Conservation (phyloP, 2,113 vertebrate genomes). For the Rattus rattus region DNA sequence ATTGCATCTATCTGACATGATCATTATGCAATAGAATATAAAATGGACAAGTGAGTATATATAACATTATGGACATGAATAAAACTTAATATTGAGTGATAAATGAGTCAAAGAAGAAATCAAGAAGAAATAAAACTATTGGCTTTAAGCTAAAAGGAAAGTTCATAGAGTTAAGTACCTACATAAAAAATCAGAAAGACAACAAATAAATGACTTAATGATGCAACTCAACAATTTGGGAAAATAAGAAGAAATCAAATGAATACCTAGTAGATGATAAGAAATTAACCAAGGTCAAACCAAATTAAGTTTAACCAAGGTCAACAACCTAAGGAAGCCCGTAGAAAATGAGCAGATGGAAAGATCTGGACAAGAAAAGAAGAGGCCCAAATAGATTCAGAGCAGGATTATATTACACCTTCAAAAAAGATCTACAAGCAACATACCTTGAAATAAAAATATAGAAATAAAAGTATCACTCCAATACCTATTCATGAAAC, state of each 20-base stretch:
- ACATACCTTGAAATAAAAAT: not conserved
- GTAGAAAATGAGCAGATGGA: not conserved
- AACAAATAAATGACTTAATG: not conserved
- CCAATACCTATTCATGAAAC: not conserved
- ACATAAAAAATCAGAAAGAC: not conserved
- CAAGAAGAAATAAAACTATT: not conserved
- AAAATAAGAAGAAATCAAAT: not conserved
- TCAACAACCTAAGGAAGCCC: not conserved
- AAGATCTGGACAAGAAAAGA: not conserved
- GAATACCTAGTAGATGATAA: not conserved
- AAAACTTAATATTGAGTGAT: not conserved
- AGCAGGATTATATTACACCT: not conserved
- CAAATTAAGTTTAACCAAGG: not conserved
- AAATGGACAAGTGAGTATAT: not conserved
- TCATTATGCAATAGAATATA: not conserved
- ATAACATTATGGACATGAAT: not conserved
- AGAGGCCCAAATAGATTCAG: not conserved
- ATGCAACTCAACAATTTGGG: not conserved
- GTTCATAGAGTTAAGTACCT: not conserved
- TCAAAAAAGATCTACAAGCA: not conserved
- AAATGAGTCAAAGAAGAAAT: not conserved
- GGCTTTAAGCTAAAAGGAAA: not conserved
- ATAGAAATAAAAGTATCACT: not conserved
- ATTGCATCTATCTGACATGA: not conserved
- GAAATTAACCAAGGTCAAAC: not conserved